Percentiles rank a stretch among this genome's conserved stretches.
phyloP scores from a whole-genome alignment of 2,113 vertebrate species.

The Balaenoptera acutorostrata region DNA sequence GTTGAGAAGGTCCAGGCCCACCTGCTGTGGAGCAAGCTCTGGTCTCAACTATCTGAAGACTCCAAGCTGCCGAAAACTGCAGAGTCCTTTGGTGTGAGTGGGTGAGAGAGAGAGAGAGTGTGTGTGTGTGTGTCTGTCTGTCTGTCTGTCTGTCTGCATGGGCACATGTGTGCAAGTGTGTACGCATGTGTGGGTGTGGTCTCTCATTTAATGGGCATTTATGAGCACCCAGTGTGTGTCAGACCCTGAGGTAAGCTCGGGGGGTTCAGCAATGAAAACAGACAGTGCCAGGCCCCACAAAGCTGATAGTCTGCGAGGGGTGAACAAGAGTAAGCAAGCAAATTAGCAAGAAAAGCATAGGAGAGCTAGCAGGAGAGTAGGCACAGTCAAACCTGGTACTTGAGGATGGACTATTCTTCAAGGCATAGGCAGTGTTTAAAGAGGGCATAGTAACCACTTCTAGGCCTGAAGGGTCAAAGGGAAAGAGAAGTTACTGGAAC shows the following conservation, averaged over 20 bases:
- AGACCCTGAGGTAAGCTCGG: neutral
- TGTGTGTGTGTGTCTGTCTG: neutral
- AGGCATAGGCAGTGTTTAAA: neutral
- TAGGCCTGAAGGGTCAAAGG: neutral
- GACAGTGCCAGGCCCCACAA: neutral
- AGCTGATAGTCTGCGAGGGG: rapidly evolving
- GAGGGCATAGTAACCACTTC: neutral
- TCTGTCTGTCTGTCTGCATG: neutral
- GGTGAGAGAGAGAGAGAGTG: too few relatives aligned
- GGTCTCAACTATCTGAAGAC: neutral
- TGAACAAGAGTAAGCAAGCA: neutral
- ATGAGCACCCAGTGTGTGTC: neutral
- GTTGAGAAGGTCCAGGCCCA: neutral
- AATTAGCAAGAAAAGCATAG: neutral
- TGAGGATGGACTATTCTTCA: neutral
- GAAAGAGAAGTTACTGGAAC: neutral
- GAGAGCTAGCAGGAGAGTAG: neutral
- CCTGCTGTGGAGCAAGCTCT: neutral
- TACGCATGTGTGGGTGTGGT: too few relatives aligned
- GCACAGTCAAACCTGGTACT: too few relatives aligned
- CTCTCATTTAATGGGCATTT: neutral
- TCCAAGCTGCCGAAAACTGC: neutral
- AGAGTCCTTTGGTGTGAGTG: neutral
- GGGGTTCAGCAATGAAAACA: neutral
- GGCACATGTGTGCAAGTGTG: neutral